Conservation (phyloP, 2,888 invertebrate species). For the Ethmia dodecea region DNA sequence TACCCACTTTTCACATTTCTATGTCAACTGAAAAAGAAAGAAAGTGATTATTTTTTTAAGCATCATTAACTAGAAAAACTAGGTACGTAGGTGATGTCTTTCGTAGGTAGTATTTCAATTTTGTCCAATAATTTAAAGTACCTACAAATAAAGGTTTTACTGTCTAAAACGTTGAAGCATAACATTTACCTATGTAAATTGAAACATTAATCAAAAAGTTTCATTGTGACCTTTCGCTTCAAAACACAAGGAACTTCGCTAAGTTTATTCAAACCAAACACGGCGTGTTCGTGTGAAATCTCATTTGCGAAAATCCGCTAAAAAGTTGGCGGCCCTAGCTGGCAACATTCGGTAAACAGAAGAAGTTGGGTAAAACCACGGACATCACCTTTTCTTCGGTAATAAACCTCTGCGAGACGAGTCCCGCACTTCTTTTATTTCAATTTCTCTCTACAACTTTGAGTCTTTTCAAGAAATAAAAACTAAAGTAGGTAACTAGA, state of each 20-base stretch:
- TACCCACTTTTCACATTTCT: too few species aligned
- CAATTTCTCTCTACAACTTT: constrained; percentile 53
- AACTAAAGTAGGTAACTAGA: constrained; percentile 24
- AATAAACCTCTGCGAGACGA: constrained; percentile 44
- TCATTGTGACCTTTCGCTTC: constrained; percentile 26
- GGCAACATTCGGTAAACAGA: constrained; percentile 40
- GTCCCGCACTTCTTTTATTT: constrained; percentile 50
- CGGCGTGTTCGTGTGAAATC: constrained; percentile 41
- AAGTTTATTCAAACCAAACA: constrained; percentile 43
- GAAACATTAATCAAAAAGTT: constrained; percentile 24
- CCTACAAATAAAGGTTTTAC: too few species aligned
- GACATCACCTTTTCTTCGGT: constrained; percentile 17
- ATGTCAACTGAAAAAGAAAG: neutral
- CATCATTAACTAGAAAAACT: too few species aligned
- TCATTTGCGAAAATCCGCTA: constrained; percentile 43
- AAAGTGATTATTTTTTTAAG: neutral
- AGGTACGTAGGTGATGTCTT: too few species aligned
- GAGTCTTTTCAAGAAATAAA: constrained; percentile 44
- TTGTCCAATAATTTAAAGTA: too few species aligned
- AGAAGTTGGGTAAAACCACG: constrained; percentile 17
- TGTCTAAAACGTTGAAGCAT: constrained; percentile 3
- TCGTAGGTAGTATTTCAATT: too few species aligned
- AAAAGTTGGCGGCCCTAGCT: constrained; percentile 30
- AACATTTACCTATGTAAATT: constrained; percentile 15
- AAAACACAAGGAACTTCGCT: constrained; percentile 26